Evolutionary conservation across 2,888 invertebrate genomes (phyloP).

Genomic region (Desoria tigrina): DNA sequence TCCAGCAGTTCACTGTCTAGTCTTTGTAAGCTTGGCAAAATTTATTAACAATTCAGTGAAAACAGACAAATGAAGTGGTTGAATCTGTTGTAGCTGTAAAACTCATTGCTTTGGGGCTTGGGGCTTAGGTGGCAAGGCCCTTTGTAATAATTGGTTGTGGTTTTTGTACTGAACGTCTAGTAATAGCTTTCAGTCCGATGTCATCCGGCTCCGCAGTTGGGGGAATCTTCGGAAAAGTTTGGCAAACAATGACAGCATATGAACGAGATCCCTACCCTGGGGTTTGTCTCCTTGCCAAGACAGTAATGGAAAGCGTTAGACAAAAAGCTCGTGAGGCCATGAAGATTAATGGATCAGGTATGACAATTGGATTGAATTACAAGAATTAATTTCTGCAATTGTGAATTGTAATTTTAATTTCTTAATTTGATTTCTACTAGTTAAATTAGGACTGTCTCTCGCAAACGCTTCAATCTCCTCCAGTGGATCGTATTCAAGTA

Average conservation of each 20-base stretch:
- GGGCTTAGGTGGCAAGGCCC: conserved; percentile 33
- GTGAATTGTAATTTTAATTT: no score
- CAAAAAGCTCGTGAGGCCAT: conserved; percentile 35
- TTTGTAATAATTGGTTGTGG: conserved; percentile 58
- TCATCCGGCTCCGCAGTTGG: conserved; percentile 59
- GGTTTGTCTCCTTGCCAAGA: conserved; percentile 75
- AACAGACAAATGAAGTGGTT: no score
- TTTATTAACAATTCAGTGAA: no score
- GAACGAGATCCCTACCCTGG: conserved; percentile 85
- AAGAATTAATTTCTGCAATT: no score
- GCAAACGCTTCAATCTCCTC: conserved; percentile 10
- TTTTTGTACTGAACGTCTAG: conserved; percentile 58
- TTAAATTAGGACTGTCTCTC: conserved; percentile 5
- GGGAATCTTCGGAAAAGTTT: conserved; percentile 85
- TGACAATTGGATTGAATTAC: no score
- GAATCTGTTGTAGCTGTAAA: no score
- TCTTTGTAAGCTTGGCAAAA: conserved; percentile 60
- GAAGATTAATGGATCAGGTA: conserved; percentile 18
- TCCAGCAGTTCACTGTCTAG: conserved; percentile 72
- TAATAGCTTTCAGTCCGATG: conserved; percentile 58
- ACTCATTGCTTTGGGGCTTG: no score
- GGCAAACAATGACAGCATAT: conserved; percentile 76
- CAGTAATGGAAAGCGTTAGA: conserved; percentile 72
- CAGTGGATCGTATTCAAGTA: background rate
- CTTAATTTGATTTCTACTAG: no score